phyloP scores from a whole-genome alignment of 2,888 invertebrate genomes.

The Eupithecia centaureata region DNA sequence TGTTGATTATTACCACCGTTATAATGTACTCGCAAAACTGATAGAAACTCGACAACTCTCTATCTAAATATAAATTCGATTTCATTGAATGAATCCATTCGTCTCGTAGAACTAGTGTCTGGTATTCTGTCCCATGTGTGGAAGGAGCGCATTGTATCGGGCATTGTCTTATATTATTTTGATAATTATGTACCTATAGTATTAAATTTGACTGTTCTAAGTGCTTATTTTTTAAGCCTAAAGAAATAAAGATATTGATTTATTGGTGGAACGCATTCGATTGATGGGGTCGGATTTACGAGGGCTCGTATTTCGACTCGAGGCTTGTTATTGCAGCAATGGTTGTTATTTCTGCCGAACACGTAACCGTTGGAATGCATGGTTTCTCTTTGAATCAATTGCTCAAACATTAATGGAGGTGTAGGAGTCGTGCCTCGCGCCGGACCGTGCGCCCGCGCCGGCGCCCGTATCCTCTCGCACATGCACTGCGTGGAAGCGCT shows the following conservation, averaged over 20 bases:
- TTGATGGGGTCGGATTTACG: slow-evolving; percentile 26
- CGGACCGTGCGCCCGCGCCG: slow-evolving; percentile 4
- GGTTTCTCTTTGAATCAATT: slow-evolving; percentile 64
- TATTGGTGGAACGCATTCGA: too few species aligned
- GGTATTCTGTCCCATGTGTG: slow-evolving; percentile 11
- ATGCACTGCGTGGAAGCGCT: background rate
- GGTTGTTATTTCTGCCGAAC: slow-evolving; percentile 36
- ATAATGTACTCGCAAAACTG: slow-evolving; percentile 32
- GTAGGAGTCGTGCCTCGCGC: slow-evolving; percentile 43
- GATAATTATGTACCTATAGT: too few species aligned
- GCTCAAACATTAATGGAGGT: slow-evolving; percentile 51
- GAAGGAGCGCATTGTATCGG: too few species aligned
- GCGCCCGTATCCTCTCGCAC: background rate
- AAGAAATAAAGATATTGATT: too few species aligned
- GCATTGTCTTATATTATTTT: too few species aligned
- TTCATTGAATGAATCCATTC: slow-evolving; percentile 13
- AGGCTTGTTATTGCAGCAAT: slow-evolving; percentile 33
- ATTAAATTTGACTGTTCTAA: too few species aligned
- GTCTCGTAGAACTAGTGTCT: slow-evolving; percentile 17
- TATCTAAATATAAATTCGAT: background rate
- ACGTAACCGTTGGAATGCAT: slow-evolving; percentile 49
- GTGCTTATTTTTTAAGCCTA: too few species aligned
- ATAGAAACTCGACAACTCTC: background rate
- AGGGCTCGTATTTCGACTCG: slow-evolving; percentile 35
- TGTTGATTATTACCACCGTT: slow-evolving; percentile 41